Evolutionary conservation across 2,888 invertebrate species (phyloP), one percentile per base, ranked within the genome.

Genomic region (Carpatolechia fugitivella): DNA sequence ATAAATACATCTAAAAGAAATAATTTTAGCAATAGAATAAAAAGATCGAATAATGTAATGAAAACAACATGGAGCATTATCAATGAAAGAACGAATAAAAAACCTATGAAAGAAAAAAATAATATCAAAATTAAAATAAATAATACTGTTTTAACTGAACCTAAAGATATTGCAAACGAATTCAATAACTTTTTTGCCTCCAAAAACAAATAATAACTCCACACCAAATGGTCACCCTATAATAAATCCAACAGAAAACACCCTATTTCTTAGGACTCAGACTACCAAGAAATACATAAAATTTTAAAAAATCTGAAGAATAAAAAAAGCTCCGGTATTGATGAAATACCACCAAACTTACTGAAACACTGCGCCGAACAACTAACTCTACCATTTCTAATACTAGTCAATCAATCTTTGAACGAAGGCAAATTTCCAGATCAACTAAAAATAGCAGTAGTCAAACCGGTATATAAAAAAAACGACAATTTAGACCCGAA

Each of bases 51-150:
- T 14, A 56, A 56, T 46, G 55, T 41, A 46, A 31, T 50, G 30
- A 57, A 57, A 56, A 18, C 56, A 8, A 57, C 57, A 56, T 60
- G 60, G 60, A 14, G 41, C 8, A 41, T 60, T 1, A 56, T 60
- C 11, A 57, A 56, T 0, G 52, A 57, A 46, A 13, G 35, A n/a
- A 54, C 49, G 1, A 56, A 57, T 36, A 57, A 60, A 57, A 54
- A 38, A 18, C 13, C 8, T 7, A 33, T 10, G 7, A 54, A 48
- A 36, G 11, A 18, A 3, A 44, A 49, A 52, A 0, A 31, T 31
- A 56, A 58, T 44, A 56, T 58, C 8, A 31, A 47, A 51, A 6
- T 58, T 13, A 31, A 41, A 33, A 35, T 40, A 36, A 38, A 58
- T 18, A 40, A 53, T 18, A 40, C n/a, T n/a, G n/a, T 24, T 0